These are phyloP conservation scores for Plagodis dolabraria DNA, from an alignment of 2,888 invertebrate species.

Conservation along the genomic window DNA sequence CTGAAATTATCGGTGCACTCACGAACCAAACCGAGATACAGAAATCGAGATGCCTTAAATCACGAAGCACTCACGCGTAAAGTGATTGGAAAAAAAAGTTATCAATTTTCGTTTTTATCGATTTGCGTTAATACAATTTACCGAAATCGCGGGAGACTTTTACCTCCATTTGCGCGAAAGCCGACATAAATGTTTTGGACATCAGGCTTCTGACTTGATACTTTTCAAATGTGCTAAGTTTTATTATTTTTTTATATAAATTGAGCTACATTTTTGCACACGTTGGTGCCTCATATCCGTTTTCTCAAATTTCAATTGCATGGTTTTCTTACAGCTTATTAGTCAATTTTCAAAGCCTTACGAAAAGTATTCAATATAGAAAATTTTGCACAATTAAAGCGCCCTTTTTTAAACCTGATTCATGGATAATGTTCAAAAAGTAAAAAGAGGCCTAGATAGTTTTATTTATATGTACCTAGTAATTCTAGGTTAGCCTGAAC, in stretches of 20 bases:
- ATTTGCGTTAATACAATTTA: slow-evolving; percentile 68
- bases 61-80: slow-evolving; percentile 78
- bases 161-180: slow-evolving; percentile 68
- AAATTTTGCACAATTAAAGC: too few relatives aligned
- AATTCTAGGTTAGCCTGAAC: too few relatives aligned
- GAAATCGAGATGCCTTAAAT: slow-evolving; percentile 61
- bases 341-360: too few relatives aligned
- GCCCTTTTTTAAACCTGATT: too few relatives aligned
- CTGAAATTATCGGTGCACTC: slow-evolving; percentile 43
- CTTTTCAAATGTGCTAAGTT: slow-evolving; percentile 43
- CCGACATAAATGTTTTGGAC: slow-evolving; percentile 37
- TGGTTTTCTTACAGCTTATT: too few relatives aligned
- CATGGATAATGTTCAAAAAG: too few relatives aligned
- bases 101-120: slow-evolving; percentile 66
- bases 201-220: slow-evolving; percentile 36
- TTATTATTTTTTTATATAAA: slow-evolving; percentile 4
- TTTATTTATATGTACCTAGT: too few relatives aligned
- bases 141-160: slow-evolving; percentile 64
- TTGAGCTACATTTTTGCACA: too few relatives aligned
- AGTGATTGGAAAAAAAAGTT: slow-evolving; percentile 63
- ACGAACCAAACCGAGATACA: slow-evolving; percentile 43
- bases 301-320: too few relatives aligned
- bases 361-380: too few relatives aligned
- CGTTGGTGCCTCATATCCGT: too few relatives aligned
- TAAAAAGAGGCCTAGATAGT: too few relatives aligned